A percentile compares a stretch with the other conserved stretches of the same genome.
phyloP scores from a whole-genome alignment of 2,888 invertebrate genomes.

The Charanyca ferruginea region DNA sequence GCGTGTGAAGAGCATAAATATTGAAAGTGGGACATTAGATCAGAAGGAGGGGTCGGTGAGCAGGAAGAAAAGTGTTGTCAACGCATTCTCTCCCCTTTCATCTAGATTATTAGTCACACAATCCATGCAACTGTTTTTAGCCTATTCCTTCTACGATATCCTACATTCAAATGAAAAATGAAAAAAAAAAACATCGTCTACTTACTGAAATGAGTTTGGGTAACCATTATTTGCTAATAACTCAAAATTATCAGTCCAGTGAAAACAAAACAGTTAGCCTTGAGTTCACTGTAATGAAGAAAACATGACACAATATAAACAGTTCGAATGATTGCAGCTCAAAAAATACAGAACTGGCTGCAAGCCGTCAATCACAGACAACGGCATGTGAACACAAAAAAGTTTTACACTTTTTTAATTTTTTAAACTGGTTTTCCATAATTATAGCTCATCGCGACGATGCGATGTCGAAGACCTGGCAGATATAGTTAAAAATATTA shows the following conservation, averaged over 20 bases:
- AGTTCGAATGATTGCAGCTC: constrained; percentile 29
- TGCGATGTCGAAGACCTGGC: neutral
- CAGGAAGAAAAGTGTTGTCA: no score
- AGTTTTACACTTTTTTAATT: constrained; percentile 6
- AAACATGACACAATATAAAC: constrained; percentile 24
- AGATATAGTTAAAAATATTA: neutral
- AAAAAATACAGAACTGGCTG: constrained; percentile 22
- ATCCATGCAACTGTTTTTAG: no score
- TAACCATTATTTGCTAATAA: neutral
- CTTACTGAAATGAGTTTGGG: no score
- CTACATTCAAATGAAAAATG: no score
- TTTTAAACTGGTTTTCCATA: constrained; percentile 12
- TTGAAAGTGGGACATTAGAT: no score
- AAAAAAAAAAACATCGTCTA: no score
- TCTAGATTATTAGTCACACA: no score
- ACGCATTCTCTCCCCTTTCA: no score
- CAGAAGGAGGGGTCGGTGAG: no score
- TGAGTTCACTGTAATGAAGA: constrained; percentile 9
- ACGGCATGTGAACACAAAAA: constrained; percentile 19
- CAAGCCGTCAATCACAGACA: constrained; percentile 45
- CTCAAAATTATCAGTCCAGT: neutral
- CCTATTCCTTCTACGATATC: no score
- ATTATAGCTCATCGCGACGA: no score
- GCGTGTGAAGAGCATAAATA: no score
- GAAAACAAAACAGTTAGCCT: constrained; percentile 13